Evolutionary conservation across 2,888 invertebrate species (phyloP).

Genomic region (Cyclophora albipunctata): DNA sequence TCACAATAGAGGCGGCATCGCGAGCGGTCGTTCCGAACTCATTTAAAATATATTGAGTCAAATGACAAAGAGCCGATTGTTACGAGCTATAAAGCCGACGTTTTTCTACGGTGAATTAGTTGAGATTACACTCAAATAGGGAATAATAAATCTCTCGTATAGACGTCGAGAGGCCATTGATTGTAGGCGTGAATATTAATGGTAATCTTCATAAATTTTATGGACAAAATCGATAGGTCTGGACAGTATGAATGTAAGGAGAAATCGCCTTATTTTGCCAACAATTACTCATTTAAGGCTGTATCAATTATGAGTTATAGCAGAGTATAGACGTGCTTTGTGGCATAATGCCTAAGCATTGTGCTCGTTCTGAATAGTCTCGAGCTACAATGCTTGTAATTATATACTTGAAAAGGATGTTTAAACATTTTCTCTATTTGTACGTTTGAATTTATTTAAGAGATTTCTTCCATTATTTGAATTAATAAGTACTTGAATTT

Average conservation of each 20-base stretch:
- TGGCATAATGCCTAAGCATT: slow-evolving; percentile 17
- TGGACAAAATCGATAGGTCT: slow-evolving; percentile 43
- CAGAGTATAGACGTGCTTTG: not conserved
- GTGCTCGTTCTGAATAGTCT: no score
- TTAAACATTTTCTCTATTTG: not conserved
- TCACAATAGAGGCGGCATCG: slow-evolving; percentile 57
- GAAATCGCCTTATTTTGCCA: slow-evolving; percentile 31
- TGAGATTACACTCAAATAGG: slow-evolving; percentile 66
- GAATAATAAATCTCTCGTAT: slow-evolving; percentile 64
- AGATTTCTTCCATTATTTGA: no score
- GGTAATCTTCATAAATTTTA: slow-evolving; percentile 69
- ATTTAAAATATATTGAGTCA: slow-evolving; percentile 72
- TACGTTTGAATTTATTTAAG: not conserved
- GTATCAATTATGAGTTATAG: slow-evolving; percentile 40
- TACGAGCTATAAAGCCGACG: slow-evolving; percentile 56
- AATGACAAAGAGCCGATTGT: slow-evolving; percentile 62
- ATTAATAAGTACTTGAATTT: no score
- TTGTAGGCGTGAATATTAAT: slow-evolving; percentile 61
- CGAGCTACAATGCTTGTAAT: slow-evolving; percentile 10
- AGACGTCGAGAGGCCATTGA: slow-evolving; percentile 53
- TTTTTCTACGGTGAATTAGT: slow-evolving; percentile 72
- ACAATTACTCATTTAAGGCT: slow-evolving; percentile 40
- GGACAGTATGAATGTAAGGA: slow-evolving; percentile 28
- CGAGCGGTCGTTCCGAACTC: slow-evolving; percentile 55
- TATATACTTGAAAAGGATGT: slow-evolving; percentile 8